phyloP scores from a whole-genome alignment of 2,888 invertebrate genomes.

The Ernsta delagoae region DNA sequence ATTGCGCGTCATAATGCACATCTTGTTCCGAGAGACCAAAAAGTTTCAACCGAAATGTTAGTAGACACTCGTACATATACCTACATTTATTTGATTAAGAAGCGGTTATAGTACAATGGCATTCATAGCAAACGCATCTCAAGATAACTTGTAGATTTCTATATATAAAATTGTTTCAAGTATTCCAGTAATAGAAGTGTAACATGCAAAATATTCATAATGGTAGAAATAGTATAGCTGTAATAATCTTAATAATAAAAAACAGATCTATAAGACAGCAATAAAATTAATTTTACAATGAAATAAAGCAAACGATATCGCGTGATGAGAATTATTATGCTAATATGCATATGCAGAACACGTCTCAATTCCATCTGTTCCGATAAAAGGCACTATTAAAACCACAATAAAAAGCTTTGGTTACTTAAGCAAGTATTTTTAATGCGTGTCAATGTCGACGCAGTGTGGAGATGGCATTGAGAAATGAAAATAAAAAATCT shows the following conservation, averaged over 20 bases:
- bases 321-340: slow-evolving; percentile 15
- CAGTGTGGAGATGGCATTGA: slow-evolving; percentile 27
- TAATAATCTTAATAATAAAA: too few species aligned
- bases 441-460: slow-evolving; percentile 26
- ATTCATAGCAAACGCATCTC: background rate
- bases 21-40: too few species aligned
- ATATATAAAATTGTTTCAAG: too few species aligned
- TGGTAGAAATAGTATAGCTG: too few species aligned
- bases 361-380: slow-evolving; percentile 31
- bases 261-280: background rate
- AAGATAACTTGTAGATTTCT: too few species aligned
- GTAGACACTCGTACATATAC: background rate
- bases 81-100: background rate
- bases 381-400: slow-evolving; percentile 30
- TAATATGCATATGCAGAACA: slow-evolving; percentile 12
- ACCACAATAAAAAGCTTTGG: slow-evolving; percentile 26
- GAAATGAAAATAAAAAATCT: slow-evolving; percentile 10
- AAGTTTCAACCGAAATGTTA: too few species aligned
- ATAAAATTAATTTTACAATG: background rate
- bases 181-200: too few species aligned
- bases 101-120: background rate
- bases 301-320: background rate
- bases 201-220: too few species aligned
- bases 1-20: too few species aligned
- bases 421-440: slow-evolving; percentile 33